Conservation (phyloP, 1,140 invertebrate genomes). For the Ptiloglossa arizonensis region DNA sequence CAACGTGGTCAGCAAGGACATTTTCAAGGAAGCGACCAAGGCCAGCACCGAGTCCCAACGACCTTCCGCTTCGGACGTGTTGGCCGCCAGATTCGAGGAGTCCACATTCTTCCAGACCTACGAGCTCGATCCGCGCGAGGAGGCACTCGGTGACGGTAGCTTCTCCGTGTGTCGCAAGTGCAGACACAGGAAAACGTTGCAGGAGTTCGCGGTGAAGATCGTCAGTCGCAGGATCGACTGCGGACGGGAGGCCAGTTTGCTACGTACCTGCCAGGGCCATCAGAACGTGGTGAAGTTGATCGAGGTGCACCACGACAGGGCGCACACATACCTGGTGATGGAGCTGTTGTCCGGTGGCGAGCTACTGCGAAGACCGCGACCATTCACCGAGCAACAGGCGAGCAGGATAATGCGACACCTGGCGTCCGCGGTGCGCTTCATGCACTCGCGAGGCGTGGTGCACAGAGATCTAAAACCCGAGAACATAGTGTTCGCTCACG, state of each 20-base stretch:
- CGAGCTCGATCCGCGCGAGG: constrained; percentile 86
- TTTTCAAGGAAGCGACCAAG: constrained; percentile 78
- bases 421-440: constrained; percentile 90
- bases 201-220: constrained; percentile 95
- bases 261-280: constrained; percentile 92
- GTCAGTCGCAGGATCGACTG: constrained; percentile 90
- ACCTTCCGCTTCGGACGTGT: constrained; percentile 58
- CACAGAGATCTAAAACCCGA: constrained; percentile 96
- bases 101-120: constrained; percentile 94
- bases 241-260: constrained; percentile 88
- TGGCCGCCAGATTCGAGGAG: constrained; percentile 83
- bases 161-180: constrained; percentile 95
- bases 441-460: constrained; percentile 91
- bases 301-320: constrained; percentile 91
- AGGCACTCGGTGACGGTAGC: constrained; percentile 92
- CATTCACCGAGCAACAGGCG: constrained; percentile 88
- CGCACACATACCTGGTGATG: constrained; percentile 92
- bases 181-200: constrained; percentile 87
- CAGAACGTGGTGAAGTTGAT: constrained; percentile 93
- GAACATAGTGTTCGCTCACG: constrained; percentile 89
- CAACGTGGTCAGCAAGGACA: constrained; percentile 90
- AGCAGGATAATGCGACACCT: constrained; percentile 88
- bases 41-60: constrained; percentile 28
- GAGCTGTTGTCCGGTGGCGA: constrained; percentile 95
- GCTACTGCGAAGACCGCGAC: constrained; percentile 87